Conservation (phyloP, 2,797 vertebrate genomes). For the Falco biarmicus region DNA sequence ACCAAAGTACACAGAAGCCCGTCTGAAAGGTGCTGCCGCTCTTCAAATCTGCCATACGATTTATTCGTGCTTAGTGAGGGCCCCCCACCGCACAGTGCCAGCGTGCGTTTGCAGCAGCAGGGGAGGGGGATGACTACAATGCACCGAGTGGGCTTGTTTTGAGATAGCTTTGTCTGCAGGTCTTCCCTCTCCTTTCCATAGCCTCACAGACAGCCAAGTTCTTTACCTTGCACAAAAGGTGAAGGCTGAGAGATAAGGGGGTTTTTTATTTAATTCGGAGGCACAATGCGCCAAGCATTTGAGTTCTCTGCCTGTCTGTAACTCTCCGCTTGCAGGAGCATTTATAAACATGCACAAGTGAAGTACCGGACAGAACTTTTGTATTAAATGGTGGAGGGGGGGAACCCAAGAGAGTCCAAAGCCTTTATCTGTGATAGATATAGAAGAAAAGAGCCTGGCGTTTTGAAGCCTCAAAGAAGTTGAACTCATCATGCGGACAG, state of each 20-base stretch:
- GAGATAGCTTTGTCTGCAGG: slow-evolving; percentile 43
- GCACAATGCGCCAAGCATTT: background rate
- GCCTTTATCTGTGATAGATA: slow-evolving; percentile 14
- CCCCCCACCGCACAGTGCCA: background rate
- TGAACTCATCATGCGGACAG: background rate
- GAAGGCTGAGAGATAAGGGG: background rate
- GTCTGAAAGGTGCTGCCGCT: background rate
- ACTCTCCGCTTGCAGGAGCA: background rate
- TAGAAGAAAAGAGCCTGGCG: background rate
- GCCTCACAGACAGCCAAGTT: background rate
- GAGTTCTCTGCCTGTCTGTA: background rate
- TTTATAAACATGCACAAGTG: background rate
- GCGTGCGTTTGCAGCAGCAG: background rate
- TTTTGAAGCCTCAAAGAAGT: slow-evolving; percentile 35
- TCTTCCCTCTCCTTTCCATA: background rate
- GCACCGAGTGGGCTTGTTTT: background rate
- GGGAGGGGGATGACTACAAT: background rate
- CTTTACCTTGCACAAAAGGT: background rate
- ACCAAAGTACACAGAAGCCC: background rate
- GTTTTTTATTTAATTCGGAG: slow-evolving; percentile 16
- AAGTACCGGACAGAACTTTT: slow-evolving; percentile 5
- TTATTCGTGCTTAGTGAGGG: background rate
- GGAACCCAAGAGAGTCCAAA: background rate
- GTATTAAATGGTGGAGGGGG: background rate
- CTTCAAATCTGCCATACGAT: background rate